These are phyloP conservation scores for Zaprionus davidi DNA, from an alignment of 1,140 invertebrate genomes.

Conservation along the genomic window DNA sequence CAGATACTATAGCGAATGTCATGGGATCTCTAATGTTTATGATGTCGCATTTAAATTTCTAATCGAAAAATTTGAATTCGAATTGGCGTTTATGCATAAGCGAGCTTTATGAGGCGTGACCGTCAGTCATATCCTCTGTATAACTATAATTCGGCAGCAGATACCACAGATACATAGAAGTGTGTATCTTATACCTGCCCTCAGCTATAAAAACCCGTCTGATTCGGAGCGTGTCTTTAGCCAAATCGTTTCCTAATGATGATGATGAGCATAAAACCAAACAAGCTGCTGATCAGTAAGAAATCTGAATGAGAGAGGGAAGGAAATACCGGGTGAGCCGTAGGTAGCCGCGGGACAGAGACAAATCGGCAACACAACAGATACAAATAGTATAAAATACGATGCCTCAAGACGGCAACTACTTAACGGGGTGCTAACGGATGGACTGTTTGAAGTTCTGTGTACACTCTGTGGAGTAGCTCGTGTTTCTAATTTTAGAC, in stretches of 20 bases:
- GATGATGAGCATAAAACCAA: constrained; percentile 49
- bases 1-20: background rate
- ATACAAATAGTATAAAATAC: constrained; percentile 18
- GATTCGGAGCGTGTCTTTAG: constrained; percentile 60
- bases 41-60: constrained; percentile 23
- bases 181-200: background rate
- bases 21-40: constrained; percentile 7
- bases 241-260: constrained; percentile 64
- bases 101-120: constrained; percentile 67
- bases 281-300: constrained; percentile 39
- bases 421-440: constrained; percentile 29
- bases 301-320: constrained; percentile 16
- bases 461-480: background rate
- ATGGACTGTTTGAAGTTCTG: constrained; percentile 36
- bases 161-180: constrained; percentile 15
- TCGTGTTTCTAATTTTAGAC: constrained; percentile 16
- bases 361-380: constrained; percentile 20
- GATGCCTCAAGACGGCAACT: constrained; percentile 10
- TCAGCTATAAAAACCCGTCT: constrained; percentile 41
- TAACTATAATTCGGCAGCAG: constrained; percentile 60
- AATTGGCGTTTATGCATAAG: constrained; percentile 44
- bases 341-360: constrained; percentile 26
- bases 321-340: background rate
- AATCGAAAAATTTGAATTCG: constrained; percentile 37
- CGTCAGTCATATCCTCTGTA: constrained; percentile 37